These are phyloP conservation scores for Ophioderma brevispina DNA, from an alignment of 35 echinoderm and acorn worm genomes.

Conservation along the genomic window DNA sequence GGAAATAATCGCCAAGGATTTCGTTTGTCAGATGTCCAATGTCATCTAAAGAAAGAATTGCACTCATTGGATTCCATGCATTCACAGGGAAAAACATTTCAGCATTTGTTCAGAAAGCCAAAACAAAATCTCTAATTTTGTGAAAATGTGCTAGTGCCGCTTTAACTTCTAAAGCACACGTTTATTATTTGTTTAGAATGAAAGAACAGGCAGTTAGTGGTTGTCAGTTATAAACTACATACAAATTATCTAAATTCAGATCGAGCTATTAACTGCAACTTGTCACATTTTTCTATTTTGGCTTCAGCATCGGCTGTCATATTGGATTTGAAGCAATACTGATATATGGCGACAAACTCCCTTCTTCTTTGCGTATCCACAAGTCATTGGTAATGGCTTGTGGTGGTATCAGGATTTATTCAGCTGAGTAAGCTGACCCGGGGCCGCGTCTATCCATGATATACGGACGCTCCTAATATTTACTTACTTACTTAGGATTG, in stretches of 20 bases:
- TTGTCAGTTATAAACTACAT: background rate
- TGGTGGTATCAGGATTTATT: no score
- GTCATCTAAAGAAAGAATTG: background rate
- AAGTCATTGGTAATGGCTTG: no score
- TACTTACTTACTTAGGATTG: no score
- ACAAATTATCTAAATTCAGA: background rate
- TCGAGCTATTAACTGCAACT: background rate
- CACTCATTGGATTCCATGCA: slow-evolving; percentile 31
- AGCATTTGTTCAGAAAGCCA: slow-evolving; percentile 26
- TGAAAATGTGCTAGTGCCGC: background rate
- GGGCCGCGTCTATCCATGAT: no score
- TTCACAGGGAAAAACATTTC: slow-evolving; percentile 27
- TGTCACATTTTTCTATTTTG: background rate
- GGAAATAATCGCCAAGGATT: slow-evolving; percentile 19
- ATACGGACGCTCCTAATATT: no score
- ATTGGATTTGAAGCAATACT: background rate
- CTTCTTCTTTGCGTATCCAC: no score
- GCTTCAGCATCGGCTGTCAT: background rate
- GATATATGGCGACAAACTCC: no score
- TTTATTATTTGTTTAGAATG: background rate
- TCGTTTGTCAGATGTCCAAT: slow-evolving; percentile 29
- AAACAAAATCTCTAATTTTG: slow-evolving; percentile 4
- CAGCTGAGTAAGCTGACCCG: no score
- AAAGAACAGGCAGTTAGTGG: background rate
- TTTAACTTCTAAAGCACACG: background rate